phyloP scores from a whole-genome alignment of 2,888 invertebrate genomes.

The Flexamia atlantica region DNA sequence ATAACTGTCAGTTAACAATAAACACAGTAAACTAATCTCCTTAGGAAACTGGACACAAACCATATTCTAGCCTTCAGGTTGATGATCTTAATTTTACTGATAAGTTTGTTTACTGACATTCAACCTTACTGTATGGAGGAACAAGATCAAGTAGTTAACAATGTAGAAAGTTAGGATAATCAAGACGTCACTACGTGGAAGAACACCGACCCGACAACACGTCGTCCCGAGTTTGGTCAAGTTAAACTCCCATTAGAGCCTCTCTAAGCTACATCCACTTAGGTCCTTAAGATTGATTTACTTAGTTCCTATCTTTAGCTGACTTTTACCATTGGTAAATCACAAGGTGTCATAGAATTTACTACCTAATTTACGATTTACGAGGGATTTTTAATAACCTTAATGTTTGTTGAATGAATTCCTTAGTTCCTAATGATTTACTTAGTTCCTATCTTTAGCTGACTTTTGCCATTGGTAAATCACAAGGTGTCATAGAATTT shows the following conservation, averaged over 20 bases:
- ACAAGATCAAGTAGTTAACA: slow-evolving; percentile 20
- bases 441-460: not conserved
- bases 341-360: too few species aligned
- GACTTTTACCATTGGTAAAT: too few species aligned
- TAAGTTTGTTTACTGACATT: not conserved
- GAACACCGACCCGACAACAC: not conserved
- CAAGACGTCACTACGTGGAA: not conserved
- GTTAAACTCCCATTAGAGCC: slow-evolving; percentile 32
- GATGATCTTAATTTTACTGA: not conserved
- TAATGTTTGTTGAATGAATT: too few species aligned
- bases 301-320: not conserved
- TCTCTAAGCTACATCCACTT: slow-evolving; percentile 11
- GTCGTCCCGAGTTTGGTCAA: slow-evolving; percentile 16
- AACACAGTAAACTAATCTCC: too few species aligned
- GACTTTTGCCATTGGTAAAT: too few species aligned
- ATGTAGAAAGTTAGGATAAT: not conserved
- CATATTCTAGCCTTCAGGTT: too few species aligned
- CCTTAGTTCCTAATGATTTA: not conserved
- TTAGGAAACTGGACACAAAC: too few species aligned
- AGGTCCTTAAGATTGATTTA: not conserved
- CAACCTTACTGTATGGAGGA: not conserved
- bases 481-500: too few species aligned
- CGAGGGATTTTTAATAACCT: too few species aligned
- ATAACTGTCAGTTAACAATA: too few species aligned
- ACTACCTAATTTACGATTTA: too few species aligned